phyloP scores from a whole-genome alignment of 1,140 invertebrate genomes.

The Drosophila setifemur region DNA sequence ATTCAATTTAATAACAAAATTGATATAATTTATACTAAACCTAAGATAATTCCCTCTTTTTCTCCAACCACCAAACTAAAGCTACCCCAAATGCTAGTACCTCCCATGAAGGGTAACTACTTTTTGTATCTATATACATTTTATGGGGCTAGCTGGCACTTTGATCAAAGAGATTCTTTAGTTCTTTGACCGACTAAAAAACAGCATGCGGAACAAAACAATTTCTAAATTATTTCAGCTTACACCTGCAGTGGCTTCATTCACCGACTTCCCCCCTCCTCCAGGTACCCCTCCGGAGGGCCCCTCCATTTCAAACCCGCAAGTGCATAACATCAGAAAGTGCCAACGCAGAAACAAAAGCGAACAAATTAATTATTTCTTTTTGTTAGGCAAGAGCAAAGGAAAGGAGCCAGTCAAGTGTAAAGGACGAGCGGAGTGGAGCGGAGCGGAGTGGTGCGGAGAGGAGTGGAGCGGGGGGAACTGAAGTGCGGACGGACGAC shows the following conservation, averaged over 20 bases:
- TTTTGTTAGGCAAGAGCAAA: constrained; percentile 23
- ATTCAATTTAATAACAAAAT: too few species aligned
- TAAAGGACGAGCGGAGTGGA: constrained; percentile 8
- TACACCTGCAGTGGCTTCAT: constrained; percentile 47
- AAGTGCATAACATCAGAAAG: constrained; percentile 2
- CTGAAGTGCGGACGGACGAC: constrained; percentile 48
- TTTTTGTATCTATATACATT: too few species aligned
- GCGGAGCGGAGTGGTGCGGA: constrained; percentile 3
- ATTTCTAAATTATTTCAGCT: constrained; percentile 56
- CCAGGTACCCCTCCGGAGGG: neutral
- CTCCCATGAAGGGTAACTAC: neutral
- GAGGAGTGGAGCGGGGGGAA: constrained; percentile 19
- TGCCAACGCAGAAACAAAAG: constrained; percentile 43
- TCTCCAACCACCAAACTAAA: too few species aligned
- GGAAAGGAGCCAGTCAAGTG: constrained; percentile 14
- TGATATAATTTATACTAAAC: too few species aligned
- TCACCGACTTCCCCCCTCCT: neutral
- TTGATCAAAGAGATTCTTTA: constrained; percentile 1
- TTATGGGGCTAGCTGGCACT: neutral
- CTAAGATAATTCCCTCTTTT: too few species aligned
- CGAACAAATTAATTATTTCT: constrained; percentile 74
- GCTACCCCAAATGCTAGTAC: too few species aligned
- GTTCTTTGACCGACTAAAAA: neutral
- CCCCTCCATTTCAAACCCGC: neutral
- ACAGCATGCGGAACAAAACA: constrained; percentile 4